Base-by-base conservation (phyloP, 2,888 invertebrate genomes). In the Crossocerus cetratus region DNA sequence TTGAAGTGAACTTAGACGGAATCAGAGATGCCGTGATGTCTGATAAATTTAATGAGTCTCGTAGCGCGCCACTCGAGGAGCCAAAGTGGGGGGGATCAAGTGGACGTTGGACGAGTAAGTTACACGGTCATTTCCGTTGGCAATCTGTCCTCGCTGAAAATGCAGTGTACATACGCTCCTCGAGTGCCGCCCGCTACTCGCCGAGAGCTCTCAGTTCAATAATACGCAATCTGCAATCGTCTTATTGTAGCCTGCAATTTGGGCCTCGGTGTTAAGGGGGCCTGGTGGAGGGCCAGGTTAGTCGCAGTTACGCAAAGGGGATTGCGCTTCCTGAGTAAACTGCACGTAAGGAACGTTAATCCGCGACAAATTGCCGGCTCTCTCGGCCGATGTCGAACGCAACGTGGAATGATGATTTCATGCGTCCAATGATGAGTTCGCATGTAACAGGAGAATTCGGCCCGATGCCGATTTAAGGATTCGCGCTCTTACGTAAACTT, bases 381-480 rank as follows among this genome's bases (percentile, higher is more conserved):
- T 11, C 32, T 4, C 32, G 32, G n/a, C n/a, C 23, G 53, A 69
- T 65, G 57, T 14, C 53, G 65, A 61, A 32, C 62, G 65, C 69
- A 63, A 54, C 65, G 58, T 23, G 62, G 13, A 58, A 75, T 49
- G 60, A 72, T 66, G 67, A 77, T 75, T 69, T 63, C 45, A 14
- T 66, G 55, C 55, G 63, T 45, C 43, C 59, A 44, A 49, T 57
- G 61, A 23, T 55, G 63, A 55, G 21, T 53, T n/a, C 49, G 5
- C 32, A 32, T 11, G 32, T 32, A 32, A 61, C 69, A 57, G 71
- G 58, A 77, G 71, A 66, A 60, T 62, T 68, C 59, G 53, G 65
- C 59, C 71, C 21, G 65, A 70, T 55, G 56, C 60, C 53, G 61
- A 77, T 77, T 56, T 56, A 64, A 69, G 23, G 65, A 54, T 20